These are phyloP conservation scores for Drosophila nigricruria DNA, from an alignment of 2,888 invertebrate genomes.

Conservation along the genomic window DNA sequence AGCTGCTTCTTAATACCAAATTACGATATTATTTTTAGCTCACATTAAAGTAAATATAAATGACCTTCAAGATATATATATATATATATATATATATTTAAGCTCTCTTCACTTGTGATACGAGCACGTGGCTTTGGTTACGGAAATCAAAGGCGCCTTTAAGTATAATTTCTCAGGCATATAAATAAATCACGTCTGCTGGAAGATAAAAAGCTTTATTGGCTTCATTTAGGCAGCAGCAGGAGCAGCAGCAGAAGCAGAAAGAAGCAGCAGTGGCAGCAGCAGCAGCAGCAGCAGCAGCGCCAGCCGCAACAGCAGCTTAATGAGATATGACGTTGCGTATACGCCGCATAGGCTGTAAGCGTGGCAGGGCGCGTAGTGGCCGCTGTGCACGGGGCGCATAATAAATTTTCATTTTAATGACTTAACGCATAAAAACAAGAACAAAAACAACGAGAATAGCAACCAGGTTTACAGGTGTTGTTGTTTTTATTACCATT, in stretches of 20 bases:
- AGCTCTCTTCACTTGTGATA: constrained; percentile 3
- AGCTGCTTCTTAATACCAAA: neutral
- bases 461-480: constrained; percentile 62
- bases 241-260: constrained; percentile 15
- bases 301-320: constrained; percentile 42
- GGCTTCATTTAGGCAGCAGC: constrained; percentile 67
- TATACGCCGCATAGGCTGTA: constrained; percentile 63
- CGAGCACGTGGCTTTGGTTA: constrained; percentile 35
- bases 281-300: constrained; percentile 15
- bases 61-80: neutral
- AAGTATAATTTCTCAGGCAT: constrained; percentile 65
- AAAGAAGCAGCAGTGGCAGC: constrained; percentile 15
- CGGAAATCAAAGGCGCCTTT: constrained; percentile 67
- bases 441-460: constrained; percentile 47
- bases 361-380: constrained; percentile 21
- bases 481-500: constrained; percentile 73
- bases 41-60: neutral
- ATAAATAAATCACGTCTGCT: constrained; percentile 76
- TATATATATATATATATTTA: too few relatives aligned
- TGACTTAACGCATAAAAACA: constrained; percentile 75
- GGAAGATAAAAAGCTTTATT: constrained; percentile 78
- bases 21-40: neutral
- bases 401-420: constrained; percentile 83
- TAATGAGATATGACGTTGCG: constrained; percentile 69
- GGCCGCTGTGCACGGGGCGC: constrained; percentile 41